These are phyloP conservation scores for Pangasianodon hypophthalmus DNA, from an alignment of 2,113 vertebrate species.

Conservation along the genomic window DNA sequence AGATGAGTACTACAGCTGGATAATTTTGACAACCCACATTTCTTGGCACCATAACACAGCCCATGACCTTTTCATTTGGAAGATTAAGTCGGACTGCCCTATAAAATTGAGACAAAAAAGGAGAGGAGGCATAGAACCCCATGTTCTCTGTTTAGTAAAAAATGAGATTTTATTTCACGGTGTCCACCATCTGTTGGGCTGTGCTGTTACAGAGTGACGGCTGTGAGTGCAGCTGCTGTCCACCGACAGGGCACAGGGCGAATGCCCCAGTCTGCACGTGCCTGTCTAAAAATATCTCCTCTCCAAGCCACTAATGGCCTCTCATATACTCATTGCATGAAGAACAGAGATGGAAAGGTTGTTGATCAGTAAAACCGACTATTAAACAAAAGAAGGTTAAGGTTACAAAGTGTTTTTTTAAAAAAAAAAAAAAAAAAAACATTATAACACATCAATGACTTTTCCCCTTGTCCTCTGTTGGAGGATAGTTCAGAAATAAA, in stretches of 20 bases:
- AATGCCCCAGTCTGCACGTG: slow-evolving; percentile 43
- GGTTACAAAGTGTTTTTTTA: slow-evolving; percentile 43
- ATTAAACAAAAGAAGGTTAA: slow-evolving; percentile 49
- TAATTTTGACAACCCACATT: neutral
- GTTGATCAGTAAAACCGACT: slow-evolving; percentile 52
- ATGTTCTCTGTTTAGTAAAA: slow-evolving; percentile 70
- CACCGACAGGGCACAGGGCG: slow-evolving; percentile 62
- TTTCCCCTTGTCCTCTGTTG: neutral
- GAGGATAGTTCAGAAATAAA: neutral
- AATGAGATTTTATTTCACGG: slow-evolving; percentile 59
- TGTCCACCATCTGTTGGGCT: slow-evolving; percentile 73
- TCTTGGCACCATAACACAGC: slow-evolving; percentile 17
- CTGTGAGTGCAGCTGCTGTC: slow-evolving; percentile 65
- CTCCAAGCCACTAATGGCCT: slow-evolving; percentile 58
- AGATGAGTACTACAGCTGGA: neutral
- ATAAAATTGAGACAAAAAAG: slow-evolving; percentile 55
- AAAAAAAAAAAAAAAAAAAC: neutral
- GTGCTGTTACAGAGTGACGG: slow-evolving; percentile 58
- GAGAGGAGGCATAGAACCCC: slow-evolving; percentile 65
- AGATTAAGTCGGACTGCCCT: slow-evolving; percentile 54
- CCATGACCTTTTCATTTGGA: slow-evolving; percentile 31
- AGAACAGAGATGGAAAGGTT: slow-evolving; percentile 55
- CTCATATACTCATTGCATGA: slow-evolving; percentile 43
- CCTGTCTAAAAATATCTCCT: slow-evolving; percentile 63
- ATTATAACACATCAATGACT: neutral